A percentile compares a stretch with the other conserved stretches of the same genome.
phyloP scores from a whole-genome alignment of 1,140 invertebrate species.

The Monomorium pharaonis region DNA sequence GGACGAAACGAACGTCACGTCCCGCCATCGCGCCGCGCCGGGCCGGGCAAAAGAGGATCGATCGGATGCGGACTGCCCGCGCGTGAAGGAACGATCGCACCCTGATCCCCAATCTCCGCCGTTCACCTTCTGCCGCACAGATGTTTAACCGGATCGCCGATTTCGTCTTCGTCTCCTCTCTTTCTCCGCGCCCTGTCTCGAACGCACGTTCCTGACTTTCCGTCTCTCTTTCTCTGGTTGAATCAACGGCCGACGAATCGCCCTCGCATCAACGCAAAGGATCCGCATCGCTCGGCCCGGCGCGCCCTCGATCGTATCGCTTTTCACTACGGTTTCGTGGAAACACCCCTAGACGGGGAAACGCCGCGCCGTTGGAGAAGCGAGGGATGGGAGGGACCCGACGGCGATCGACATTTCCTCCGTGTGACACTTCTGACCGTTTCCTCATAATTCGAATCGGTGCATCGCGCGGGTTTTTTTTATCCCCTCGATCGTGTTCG shows the following conservation, averaged over 20 bases:
- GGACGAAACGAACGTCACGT: not conserved
- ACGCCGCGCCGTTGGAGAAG: too few species aligned
- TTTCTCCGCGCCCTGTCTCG: not conserved
- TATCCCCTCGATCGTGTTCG: not conserved
- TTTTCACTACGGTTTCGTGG: not conserved
- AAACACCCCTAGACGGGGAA: not conserved
- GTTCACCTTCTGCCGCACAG: conserved; percentile 64
- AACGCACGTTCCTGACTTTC: not conserved
- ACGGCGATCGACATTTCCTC: not conserved
- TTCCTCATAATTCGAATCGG: not conserved
- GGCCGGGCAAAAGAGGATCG: conserved; percentile 67
- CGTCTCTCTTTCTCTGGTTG: not conserved
- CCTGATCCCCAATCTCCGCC: not conserved
- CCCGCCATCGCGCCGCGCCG: conserved; percentile 26
- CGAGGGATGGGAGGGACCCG: too few species aligned
- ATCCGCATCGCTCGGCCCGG: conserved; percentile 37
- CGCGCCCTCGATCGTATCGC: conserved; percentile 34
- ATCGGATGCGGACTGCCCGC: conserved; percentile 62
- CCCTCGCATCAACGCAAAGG: conserved; percentile 10
- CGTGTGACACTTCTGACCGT: not conserved
- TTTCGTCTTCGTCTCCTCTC: not conserved
- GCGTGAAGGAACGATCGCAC: conserved; percentile 30
- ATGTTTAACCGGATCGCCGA: conserved; percentile 41
- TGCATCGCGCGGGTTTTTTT: not conserved
- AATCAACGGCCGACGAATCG: not conserved